Conservation (phyloP, 1,140 invertebrate genomes). For the Dolichoris vasculosae region DNA sequence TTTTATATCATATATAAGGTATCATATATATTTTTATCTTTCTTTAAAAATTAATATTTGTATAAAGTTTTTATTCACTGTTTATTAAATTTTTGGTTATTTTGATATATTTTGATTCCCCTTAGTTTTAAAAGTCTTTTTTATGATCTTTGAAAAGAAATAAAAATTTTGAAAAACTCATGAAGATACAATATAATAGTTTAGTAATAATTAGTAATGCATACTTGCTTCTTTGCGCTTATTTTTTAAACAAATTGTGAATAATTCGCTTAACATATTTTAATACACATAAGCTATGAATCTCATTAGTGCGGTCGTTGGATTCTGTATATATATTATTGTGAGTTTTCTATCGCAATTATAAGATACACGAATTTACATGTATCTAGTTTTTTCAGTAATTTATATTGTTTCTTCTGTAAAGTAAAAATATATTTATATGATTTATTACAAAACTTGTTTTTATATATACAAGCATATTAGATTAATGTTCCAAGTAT, state of each 20-base stretch:
- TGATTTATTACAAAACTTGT: background rate
- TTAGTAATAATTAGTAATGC: too few relatives aligned
- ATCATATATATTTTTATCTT: conserved; percentile 36
- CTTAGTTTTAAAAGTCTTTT: conserved; percentile 27
- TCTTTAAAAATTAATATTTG: conserved; percentile 40
- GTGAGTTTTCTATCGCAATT: background rate
- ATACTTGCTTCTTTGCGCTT: background rate
- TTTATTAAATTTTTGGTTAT: background rate
- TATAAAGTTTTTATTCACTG: conserved; percentile 9
- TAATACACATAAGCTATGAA: background rate
- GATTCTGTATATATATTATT: background rate
- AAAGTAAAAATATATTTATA: conserved; percentile 20
- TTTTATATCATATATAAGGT: conserved; percentile 34
- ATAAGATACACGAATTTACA: conserved; percentile 14
- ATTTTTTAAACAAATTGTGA: background rate
- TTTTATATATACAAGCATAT: background rate
- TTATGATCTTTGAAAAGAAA: background rate
- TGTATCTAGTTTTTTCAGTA: conserved; percentile 18
- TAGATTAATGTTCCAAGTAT: conserved; percentile 3
- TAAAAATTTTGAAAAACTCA: conserved; percentile 5
- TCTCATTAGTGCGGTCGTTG: background rate
- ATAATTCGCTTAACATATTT: background rate
- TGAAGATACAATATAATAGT: too few relatives aligned
- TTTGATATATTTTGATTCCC: conserved; percentile 31
- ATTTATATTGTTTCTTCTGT: conserved; percentile 18